Base-by-base conservation (phyloP, 2,888 invertebrate species). In the Didymodactylos carnosus region DNA sequence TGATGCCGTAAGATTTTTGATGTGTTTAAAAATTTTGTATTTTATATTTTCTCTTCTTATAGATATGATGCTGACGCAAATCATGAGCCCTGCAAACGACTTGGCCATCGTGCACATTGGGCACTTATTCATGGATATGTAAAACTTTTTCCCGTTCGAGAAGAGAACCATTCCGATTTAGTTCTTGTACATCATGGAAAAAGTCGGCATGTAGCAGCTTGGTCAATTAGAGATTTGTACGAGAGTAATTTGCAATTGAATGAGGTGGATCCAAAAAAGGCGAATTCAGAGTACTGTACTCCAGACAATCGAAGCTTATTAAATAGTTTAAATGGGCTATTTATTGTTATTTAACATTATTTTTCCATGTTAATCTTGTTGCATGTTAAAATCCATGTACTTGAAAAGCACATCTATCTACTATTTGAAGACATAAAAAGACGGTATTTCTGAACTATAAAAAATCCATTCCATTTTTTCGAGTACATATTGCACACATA, bases 61-160 rank as follows among this genome's bases (percentile, higher is more conserved):
- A 62, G 62, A 62, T 74, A 74, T 39, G 74, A 74, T 39, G 53
- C 53, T 39, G 74, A 74, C 62, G 51, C 71, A 19, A 74, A 74
- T 27, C 71, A 71, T 71, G 74, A 74, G 25, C 74, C 74, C 35
- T 74, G 74, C 40, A 19, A n/a, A n/a, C 71, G 71, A 46, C 39
- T 46, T 19, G 74, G 74, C n/a, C 71, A 71, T 27, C 25, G 29
- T 29, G 74, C 74, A 25, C 74, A 74, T 62, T 74, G 74, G 74
- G 40, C 71, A 19, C 62, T 74, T 29, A 39, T 62, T 19, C 51
- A 71, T n/a, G 74, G 74, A 25, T 62, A 62, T 62, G 19, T 62
- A 35, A 62, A 29, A 35, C 35, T 35, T 35, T 10, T 62, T n/a
- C 19, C 35, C 10, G 19, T 35, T 35, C 35, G 35, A 14, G 7